Base-by-base conservation (phyloP, 1,140 invertebrate genomes). In the Drosophila kohkoa region DNA sequence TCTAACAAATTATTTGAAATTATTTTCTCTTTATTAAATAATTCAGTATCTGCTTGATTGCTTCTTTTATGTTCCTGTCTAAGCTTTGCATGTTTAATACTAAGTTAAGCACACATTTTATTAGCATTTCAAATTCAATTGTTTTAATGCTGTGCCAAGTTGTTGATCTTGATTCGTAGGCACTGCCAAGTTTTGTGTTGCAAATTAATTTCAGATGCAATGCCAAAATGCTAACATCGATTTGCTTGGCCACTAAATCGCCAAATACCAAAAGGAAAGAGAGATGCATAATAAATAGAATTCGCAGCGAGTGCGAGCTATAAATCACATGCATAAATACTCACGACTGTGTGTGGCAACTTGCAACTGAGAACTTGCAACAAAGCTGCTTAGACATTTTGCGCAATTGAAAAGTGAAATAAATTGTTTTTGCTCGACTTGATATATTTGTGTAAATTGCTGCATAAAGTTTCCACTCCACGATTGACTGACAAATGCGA, bases 351-450 rank as follows among this genome's bases (percentile, higher is more conserved):
- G 28, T 38, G 35, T 69, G 74, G 49, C 52, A 72, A 62, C 49
- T 65, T 60, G 68, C 64, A 82, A 10, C 35, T 10, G 1, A 0
- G 0, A 25, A 25, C 20, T 25, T 25, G 10, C 7, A 32, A 52
- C 68, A 57, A 71, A 73, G 75, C 77, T 75, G 69, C 67, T 77
- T 73, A 73, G 69, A 85, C 74, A 74, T 75, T 25, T 88, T 81
- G 63, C 75, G 20, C 85, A 89, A 88, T 89, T 88, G 76, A 69
- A 78, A 89, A 89, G 71, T 60, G 68, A 81, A 81, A 88, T 88
- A 88, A 85, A 88, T 88, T 75, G 79, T 62, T 65, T 60, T n/a
- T 32, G 28, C 41, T 57, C 52, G 75, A 74, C 52, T 59, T 70
- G 70, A 77, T 82, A 69, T 79, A 83, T 78, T 78, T 49, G 77